A percentile compares a stretch with the other conserved stretches of the same genome.
phyloP scores from a whole-genome alignment of 2,797 vertebrate genomes.

The Vultur gryphus region DNA sequence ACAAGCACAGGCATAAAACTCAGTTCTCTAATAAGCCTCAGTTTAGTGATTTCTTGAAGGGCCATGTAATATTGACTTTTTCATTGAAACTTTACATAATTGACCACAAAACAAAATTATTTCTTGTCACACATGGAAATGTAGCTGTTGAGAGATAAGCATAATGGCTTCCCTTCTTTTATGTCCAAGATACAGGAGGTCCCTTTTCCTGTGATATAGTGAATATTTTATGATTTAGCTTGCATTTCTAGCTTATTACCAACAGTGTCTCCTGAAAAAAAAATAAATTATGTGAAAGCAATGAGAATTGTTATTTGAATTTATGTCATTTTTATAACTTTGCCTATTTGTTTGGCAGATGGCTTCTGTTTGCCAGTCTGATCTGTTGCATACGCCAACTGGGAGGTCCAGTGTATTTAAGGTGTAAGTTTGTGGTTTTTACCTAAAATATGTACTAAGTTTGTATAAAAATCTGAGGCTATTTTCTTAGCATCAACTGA shows the following conservation, averaged over 20 bases:
- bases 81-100: not conserved
- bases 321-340: conserved; percentile 25
- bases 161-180: not conserved
- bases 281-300: not conserved
- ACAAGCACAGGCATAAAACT: not conserved
- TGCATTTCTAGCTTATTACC: not conserved
- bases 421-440: not conserved
- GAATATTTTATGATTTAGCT: not conserved
- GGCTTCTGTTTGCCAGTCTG: not conserved
- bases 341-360: conserved; percentile 4
- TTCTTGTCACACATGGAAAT: not conserved
- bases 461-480: not conserved
- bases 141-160: not conserved
- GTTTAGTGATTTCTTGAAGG: not conserved
- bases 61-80: not conserved
- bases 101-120: not conserved
- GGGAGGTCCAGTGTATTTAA: not conserved
- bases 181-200: not conserved
- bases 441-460: not conserved
- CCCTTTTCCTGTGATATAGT: not conserved
- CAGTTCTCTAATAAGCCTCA: not conserved
- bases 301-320: conserved; percentile 24
- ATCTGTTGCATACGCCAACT: not conserved
- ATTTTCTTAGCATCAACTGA: not conserved
- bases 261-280: not conserved